Conservation (phyloP, 2,113 vertebrate species). For the Coryphaenoides rupestris region DNA sequence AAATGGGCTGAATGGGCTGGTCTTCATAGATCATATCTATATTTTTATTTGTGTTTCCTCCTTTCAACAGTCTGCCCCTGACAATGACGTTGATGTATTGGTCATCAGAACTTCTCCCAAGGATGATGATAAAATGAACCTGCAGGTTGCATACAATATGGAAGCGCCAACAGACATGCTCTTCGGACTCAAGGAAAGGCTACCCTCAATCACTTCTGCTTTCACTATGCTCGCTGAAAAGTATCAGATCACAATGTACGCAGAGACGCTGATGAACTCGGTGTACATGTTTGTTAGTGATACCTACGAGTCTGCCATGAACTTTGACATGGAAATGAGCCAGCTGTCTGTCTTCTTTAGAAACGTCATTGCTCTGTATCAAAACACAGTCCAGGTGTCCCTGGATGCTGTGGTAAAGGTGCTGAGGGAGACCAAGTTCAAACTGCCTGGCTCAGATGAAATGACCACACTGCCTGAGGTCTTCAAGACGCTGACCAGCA, state of each 20-base stretch:
- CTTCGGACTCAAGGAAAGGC: slow-evolving; percentile 68
- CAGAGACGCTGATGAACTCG: slow-evolving; percentile 54
- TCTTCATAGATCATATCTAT: background rate
- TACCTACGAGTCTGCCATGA: slow-evolving; percentile 52
- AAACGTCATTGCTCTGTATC: slow-evolving; percentile 63
- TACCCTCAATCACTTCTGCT: slow-evolving; percentile 66
- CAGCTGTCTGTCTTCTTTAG: slow-evolving; percentile 67
- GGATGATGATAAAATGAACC: slow-evolving; percentile 59
- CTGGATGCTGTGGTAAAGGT: slow-evolving; percentile 73
- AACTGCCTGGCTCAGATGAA: slow-evolving; percentile 70
- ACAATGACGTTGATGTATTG: slow-evolving; percentile 76
- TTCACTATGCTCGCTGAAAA: slow-evolving; percentile 68
- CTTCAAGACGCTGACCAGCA: slow-evolving; percentile 53
- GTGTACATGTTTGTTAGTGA: slow-evolving; percentile 55
- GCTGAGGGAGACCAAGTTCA: slow-evolving; percentile 75
- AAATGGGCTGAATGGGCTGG: no score
- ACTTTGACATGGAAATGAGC: slow-evolving; percentile 59
- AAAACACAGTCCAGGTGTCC: slow-evolving; percentile 60
- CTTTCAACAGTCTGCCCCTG: slow-evolving; percentile 74
- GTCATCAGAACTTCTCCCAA: slow-evolving; percentile 63
- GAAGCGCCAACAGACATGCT: slow-evolving; percentile 69
- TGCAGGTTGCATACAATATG: slow-evolving; percentile 77
- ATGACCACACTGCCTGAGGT: slow-evolving; percentile 76
- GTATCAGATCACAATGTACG: slow-evolving; percentile 58
- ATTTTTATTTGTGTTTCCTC: background rate